Evolutionary conservation across 1,140 invertebrate genomes (phyloP), one percentile per base, ranked within the genome.

Genomic region (Hypsibius dujardini): DNA sequence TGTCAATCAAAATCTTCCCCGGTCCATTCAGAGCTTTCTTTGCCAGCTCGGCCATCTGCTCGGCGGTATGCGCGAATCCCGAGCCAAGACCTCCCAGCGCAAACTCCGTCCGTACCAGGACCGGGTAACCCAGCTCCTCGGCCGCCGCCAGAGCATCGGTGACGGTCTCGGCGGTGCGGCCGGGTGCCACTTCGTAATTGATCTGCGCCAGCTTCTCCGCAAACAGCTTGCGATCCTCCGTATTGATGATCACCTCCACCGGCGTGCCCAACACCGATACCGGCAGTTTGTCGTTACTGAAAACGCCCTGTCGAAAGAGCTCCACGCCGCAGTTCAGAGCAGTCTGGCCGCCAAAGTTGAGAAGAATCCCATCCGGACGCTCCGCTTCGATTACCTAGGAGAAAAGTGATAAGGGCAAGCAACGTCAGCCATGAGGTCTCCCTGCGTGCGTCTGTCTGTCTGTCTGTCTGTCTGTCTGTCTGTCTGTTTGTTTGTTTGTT

Each of bases 301-400:
- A 28, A 28, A 28, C 28, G 28, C 28, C 28, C 28, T 28, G 28
- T 28, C 28, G 28, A 28, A 28, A 28, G 56, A 97, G 80, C 77
- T 96, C 87, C 3, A 99, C 86, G 2, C 95, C 96, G 81, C 95
- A 98, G 77, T 99, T 99, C 42, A 99, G 81, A 0, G 94, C 96
- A 0, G 96, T 99, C 81, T 99, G 96, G 3, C 96, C 95, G 46
- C 95, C 96, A 80, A 99, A 99, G 2, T 94, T 97, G 12, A 98
- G 79, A 0, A 98, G 81, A 42, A 98, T 87, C 2, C 95, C 95
- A 75, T 93, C 91, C 0, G 96, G 96, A 69, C 95, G 81, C 80
- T 99, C 96, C 46, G 87, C 89, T 80, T 87, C 86, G 70, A 99
- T 98, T 0, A 98, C 92, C 85, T 88, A 72, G 50, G 71, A 28